Evolutionary conservation across 2,113 vertebrate species (phyloP).

Genomic region (Misgurnus mizolepis): DNA sequence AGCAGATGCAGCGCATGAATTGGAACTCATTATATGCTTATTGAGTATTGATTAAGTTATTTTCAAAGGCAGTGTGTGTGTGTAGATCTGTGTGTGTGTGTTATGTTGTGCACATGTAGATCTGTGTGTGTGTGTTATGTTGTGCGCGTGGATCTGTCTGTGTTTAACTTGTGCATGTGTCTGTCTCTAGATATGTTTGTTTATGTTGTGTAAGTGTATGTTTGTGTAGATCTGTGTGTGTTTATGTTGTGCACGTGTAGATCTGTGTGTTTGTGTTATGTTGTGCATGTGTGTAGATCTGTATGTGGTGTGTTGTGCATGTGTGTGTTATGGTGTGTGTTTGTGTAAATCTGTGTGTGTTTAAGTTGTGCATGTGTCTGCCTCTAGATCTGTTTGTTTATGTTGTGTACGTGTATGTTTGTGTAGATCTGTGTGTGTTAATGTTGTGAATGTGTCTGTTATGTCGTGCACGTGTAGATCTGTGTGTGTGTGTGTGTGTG

Average conservation of each 20-base stretch:
- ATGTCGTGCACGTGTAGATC: no score
- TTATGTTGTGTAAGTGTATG: neutral
- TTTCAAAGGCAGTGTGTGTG: slow-evolving; percentile 8
- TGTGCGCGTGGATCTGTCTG: slow-evolving; percentile 8
- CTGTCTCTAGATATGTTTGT: slow-evolving; percentile 1
- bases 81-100: slow-evolving; percentile 6
- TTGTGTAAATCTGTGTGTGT: no score
- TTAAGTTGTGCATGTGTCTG: no score
- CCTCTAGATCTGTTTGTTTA: no score
- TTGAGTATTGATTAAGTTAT: slow-evolving; percentile 24
- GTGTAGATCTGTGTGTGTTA: no score
- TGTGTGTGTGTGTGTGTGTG: no score
- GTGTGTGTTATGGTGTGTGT: no score
- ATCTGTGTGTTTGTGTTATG: slow-evolving; percentile 3
- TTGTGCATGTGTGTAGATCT: no score
- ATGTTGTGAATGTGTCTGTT: no score
- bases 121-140: slow-evolving; percentile 22
- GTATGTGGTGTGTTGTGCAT: no score
- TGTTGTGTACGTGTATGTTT: no score
- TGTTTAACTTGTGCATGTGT: neutral
- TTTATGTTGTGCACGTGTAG: neutral
- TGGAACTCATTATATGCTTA: slow-evolving; percentile 40
- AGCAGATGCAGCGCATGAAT: slow-evolving; percentile 57
- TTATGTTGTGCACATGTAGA: no score
- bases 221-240: neutral